Evolutionary conservation across 2,797 vertebrate species (phyloP).

Genomic region (Brachymystax lenok): DNA sequence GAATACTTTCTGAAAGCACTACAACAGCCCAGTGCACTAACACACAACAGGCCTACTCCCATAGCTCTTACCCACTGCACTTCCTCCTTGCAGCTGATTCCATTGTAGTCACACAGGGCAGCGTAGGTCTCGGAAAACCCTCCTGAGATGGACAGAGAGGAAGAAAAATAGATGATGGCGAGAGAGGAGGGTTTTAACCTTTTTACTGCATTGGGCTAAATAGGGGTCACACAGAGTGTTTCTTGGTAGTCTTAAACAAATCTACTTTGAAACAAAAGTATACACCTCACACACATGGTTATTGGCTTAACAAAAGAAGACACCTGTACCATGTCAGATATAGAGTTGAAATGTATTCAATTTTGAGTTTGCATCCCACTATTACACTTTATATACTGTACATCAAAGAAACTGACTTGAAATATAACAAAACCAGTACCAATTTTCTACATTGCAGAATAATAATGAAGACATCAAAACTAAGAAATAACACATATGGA

Average conservation of each 20-base stretch:
- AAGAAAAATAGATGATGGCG: slow-evolving; percentile 55
- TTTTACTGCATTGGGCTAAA: neutral
- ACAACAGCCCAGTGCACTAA: slow-evolving; percentile 57
- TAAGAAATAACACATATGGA: too few species aligned
- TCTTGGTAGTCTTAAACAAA: neutral
- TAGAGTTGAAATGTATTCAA: too few species aligned
- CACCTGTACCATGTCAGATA: neutral
- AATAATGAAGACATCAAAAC: too few species aligned
- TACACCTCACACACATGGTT: neutral
- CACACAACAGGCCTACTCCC: slow-evolving; percentile 29
- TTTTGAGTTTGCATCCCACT: too few species aligned
- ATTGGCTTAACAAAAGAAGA: neutral
- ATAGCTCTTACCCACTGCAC: slow-evolving; percentile 86
- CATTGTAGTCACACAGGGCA: slow-evolving; percentile 91
- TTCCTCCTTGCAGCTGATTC: slow-evolving; percentile 89
- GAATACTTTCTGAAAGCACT: too few species aligned
- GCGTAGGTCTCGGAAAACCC: slow-evolving; percentile 93
- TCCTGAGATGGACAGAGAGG: slow-evolving; percentile 65
- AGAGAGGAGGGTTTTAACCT: neutral
- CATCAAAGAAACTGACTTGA: too few species aligned
- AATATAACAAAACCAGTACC: too few species aligned
- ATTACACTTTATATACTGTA: too few species aligned
- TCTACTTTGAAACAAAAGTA: too few species aligned
- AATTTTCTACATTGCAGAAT: too few species aligned
- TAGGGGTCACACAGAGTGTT: neutral